Evolutionary conservation across 2,888 invertebrate genomes (phyloP), one percentile per base, ranked within the genome.

Genomic region (Aplocera efformata): DNA sequence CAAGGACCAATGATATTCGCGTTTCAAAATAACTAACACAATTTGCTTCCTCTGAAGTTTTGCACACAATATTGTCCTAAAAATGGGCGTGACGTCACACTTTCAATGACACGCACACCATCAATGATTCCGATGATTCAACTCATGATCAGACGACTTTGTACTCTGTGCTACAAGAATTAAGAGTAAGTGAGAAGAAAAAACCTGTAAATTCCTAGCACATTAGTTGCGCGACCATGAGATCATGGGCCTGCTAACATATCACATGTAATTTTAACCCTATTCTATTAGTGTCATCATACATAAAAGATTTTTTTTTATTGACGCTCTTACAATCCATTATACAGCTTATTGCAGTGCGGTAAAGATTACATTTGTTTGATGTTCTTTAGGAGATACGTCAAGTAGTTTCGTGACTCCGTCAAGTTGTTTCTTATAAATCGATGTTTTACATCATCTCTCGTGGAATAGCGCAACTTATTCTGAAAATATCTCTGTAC

Each of bases 181-280:
- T 45, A 54, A 48, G 40, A 42, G 27, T 39, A 28, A 30, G 31
- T 27, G 8, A 34, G 40, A 39, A 25, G 20, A 21, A 17, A 30
- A 38, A 35, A 32, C 33, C 31, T 41, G 28, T 27, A 10, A 40
- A 51, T 51, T 49, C 51, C 44, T 22, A 47, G 33, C 42, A 30
- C 25, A 42, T 45, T 46, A 48, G 40, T 41, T 8, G 38, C 26
- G 35, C 31, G 37, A 46, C 50, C 47, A 45, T 54, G 50, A 54
- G 50, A 54, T 49, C 48, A 51, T 51, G 47, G 48, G 24, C 47
- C 43, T 37, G 44, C 38, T 26, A 31, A 33, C 37, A 41, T 36
- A 51, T 45, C 28, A 48, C 38, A 28, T 28, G 47, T 35, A 33
- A 45, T 43, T 47, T 38, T 42, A 32, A 31, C 28, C 43, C 45